Evolutionary conservation across 1,140 invertebrate genomes (phyloP).

Genomic region (Tigriopus japonicus): DNA sequence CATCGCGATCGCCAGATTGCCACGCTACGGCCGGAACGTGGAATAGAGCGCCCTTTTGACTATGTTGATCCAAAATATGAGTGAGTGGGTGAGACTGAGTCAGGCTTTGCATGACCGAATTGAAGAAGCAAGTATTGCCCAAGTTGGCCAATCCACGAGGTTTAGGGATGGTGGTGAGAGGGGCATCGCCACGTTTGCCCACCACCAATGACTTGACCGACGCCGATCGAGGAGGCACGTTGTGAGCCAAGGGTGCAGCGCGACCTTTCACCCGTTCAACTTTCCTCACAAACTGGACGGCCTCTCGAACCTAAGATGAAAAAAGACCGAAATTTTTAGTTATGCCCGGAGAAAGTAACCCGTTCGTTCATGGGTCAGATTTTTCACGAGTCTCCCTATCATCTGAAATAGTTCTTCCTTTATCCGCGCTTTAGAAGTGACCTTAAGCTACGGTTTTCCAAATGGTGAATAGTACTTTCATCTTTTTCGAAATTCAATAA

Average conservation of each 20-base stretch:
- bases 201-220: background rate
- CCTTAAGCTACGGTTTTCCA: too few species aligned
- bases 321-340: too few species aligned
- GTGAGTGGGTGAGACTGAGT: conserved; percentile 63
- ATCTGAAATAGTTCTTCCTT: too few species aligned
- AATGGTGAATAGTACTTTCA: too few species aligned
- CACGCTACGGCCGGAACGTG: conserved; percentile 18
- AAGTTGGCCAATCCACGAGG: conserved; percentile 50
- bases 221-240: background rate
- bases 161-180: background rate
- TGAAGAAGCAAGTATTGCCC: conserved; percentile 92
- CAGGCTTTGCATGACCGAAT: conserved; percentile 79
- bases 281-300: too few species aligned
- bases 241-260: background rate
- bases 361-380: too few species aligned
- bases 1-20: background rate
- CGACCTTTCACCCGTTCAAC: background rate
- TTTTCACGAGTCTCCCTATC: too few species aligned
- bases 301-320: too few species aligned
- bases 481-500: too few species aligned
- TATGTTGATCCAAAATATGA: conserved; percentile 38
- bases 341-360: too few species aligned
- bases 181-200: background rate
- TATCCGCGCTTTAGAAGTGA: too few species aligned
- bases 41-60: conserved; percentile 43